Conservation (phyloP, 1,140 invertebrate genomes). For the Frieseomelitta varia region DNA sequence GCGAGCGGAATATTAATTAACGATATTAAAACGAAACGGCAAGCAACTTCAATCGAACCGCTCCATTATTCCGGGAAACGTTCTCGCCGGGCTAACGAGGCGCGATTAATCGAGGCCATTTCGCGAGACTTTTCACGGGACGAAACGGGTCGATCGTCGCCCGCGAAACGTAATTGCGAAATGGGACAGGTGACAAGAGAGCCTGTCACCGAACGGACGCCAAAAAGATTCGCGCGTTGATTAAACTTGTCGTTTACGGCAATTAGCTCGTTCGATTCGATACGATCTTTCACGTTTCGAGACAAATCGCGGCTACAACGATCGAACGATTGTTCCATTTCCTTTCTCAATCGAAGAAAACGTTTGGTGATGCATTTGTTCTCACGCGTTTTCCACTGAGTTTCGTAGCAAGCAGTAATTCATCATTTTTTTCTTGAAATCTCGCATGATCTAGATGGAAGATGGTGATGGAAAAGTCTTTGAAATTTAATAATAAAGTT, state of each 20-base stretch:
- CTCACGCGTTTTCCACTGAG: neutral
- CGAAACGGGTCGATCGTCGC: neutral
- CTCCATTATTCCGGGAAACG: neutral
- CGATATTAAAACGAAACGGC: neutral
- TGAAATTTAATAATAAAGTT: too few relatives aligned
- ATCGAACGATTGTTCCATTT: neutral
- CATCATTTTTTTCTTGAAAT: too few relatives aligned
- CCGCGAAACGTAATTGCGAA: slow-evolving; percentile 5
- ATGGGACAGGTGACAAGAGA: neutral
- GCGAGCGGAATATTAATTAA: neutral
- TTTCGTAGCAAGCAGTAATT: too few relatives aligned
- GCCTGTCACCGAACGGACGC: neutral
- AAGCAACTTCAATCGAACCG: neutral
- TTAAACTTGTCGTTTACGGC: slow-evolving; percentile 6
- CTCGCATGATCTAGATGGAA: too few relatives aligned
- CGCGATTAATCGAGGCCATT: neutral
- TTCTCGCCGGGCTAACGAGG: neutral
- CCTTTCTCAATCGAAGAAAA: neutral
- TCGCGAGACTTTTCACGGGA: neutral
- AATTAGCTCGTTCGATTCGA: neutral
- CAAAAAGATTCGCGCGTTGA: neutral
- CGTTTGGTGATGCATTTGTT: neutral
- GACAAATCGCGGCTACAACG: too few relatives aligned
- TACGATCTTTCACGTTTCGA: slow-evolving; percentile 5
- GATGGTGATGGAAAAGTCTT: too few relatives aligned